Percentiles rank a stretch among this genome's conserved stretches.
phyloP scores from a whole-genome alignment of 2,113 vertebrate genomes.

The Pedetes capensis region DNA sequence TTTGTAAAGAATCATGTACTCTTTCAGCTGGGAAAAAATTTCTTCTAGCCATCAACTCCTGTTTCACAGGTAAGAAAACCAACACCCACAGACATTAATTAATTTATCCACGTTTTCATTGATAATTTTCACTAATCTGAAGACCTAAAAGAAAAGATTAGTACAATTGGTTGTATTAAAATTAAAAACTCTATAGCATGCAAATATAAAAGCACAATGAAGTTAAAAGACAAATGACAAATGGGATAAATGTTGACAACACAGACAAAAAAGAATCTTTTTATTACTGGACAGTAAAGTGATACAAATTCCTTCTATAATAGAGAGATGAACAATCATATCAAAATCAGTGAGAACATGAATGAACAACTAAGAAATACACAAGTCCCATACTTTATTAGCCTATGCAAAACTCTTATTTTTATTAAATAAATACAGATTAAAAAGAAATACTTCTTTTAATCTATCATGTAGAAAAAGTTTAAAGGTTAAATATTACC shows the following conservation, averaged over 20 bases:
- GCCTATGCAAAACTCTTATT: not conserved
- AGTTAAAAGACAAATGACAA: slow-evolving; percentile 2
- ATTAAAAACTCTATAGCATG: not conserved
- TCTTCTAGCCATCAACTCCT: not conserved
- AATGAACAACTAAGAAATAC: not conserved
- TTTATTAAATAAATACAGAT: not conserved
- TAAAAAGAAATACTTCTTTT: not conserved
- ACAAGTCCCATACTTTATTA: too few species aligned
- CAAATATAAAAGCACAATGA: not conserved
- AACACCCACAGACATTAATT: not conserved
- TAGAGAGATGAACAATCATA: not conserved
- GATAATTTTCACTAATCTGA: not conserved
- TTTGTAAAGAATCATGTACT: not conserved
- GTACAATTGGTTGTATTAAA: not conserved
- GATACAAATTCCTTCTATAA: not conserved
- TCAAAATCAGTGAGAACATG: not conserved
- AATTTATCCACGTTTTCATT: not conserved
- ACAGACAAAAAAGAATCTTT: not conserved
- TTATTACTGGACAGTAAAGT: not conserved
- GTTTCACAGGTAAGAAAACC: not conserved
- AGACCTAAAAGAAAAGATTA: not conserved
- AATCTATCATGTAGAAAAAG: not conserved
- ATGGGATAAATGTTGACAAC: not conserved
- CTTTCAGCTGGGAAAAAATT: not conserved
- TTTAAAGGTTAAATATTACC: not conserved